These are phyloP conservation scores for Eutolmus rufibarbis DNA, from an alignment of 2,888 invertebrate genomes.

Conservation along the genomic window DNA sequence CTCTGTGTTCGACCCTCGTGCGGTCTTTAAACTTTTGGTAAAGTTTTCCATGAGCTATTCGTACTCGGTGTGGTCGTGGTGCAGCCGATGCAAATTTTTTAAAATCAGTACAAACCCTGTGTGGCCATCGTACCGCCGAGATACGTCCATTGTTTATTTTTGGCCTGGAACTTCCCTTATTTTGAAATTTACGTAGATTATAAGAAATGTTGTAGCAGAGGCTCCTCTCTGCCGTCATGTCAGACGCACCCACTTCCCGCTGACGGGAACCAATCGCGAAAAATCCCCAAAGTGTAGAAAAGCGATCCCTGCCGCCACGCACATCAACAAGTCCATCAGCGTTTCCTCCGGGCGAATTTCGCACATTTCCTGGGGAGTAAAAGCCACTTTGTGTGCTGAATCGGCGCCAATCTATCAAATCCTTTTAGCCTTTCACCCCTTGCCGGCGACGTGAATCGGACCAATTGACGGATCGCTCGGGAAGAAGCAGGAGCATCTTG, in stretches of 20 bases:
- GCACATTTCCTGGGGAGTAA: conserved; percentile 27
- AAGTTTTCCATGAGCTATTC: too few relatives aligned
- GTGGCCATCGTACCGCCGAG: too few relatives aligned
- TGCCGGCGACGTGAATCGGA: neutral
- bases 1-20: too few relatives aligned
- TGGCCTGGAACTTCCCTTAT: too few relatives aligned
- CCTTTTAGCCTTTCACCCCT: conserved; percentile 6
- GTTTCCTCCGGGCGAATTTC: conserved; percentile 11
- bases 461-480: neutral
- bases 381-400: conserved; percentile 26
- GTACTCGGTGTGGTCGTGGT: too few relatives aligned
- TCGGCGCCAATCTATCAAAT: conserved; percentile 33
- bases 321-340: conserved; percentile 26
- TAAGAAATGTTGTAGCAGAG: too few relatives aligned
- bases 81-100: too few relatives aligned
- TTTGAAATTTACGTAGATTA: too few relatives aligned
- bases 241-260: neutral
- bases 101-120: too few relatives aligned
- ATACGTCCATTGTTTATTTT: too few relatives aligned
- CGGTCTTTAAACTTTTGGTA: too few relatives aligned
- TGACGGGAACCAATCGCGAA: neutral
- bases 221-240: neutral
- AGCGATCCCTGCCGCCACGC: neutral
- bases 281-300: neutral
- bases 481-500: neutral